Conservation (phyloP, 2,113 vertebrate species). For the Callaeas wilsoni region DNA sequence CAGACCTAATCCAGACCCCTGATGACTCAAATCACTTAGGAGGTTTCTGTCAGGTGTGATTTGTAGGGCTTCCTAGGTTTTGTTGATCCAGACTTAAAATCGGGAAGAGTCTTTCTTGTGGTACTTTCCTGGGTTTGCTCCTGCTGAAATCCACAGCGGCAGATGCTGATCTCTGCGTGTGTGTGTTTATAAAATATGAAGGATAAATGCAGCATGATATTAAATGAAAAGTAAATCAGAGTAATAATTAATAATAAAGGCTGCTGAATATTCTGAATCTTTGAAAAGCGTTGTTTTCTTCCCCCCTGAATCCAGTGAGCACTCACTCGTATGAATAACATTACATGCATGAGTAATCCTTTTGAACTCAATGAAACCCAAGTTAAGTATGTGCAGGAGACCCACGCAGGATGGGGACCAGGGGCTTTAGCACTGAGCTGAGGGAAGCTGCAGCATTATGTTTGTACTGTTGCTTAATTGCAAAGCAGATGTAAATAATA, state of each 20-base stretch:
- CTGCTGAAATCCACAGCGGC: background rate
- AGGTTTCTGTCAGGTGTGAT: background rate
- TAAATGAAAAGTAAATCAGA: constrained; percentile 33
- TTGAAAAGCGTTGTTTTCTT: background rate
- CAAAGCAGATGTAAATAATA: constrained; percentile 25
- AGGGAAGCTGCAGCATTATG: background rate
- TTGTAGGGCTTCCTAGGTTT: background rate
- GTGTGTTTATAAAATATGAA: background rate
- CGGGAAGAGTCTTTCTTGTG: rapidly evolving
- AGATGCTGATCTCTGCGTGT: background rate
- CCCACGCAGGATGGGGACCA: background rate
- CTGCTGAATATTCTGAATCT: constrained; percentile 19
- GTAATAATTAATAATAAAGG: constrained; percentile 35
- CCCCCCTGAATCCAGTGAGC: constrained; percentile 2
- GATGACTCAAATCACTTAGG: background rate
- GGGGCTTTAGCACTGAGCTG: background rate
- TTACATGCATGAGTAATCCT: constrained; percentile 37
- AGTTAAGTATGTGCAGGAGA: background rate
- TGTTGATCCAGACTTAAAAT: background rate
- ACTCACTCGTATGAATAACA: constrained; percentile 49
- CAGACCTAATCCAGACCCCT: background rate
- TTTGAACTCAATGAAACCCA: constrained; percentile 50
- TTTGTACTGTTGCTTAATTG: constrained; percentile 39
- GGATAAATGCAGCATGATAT: background rate
- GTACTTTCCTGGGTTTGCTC: background rate